phyloP scores from a whole-genome alignment of 1,140 invertebrate genomes.

The Pinna nobilis region DNA sequence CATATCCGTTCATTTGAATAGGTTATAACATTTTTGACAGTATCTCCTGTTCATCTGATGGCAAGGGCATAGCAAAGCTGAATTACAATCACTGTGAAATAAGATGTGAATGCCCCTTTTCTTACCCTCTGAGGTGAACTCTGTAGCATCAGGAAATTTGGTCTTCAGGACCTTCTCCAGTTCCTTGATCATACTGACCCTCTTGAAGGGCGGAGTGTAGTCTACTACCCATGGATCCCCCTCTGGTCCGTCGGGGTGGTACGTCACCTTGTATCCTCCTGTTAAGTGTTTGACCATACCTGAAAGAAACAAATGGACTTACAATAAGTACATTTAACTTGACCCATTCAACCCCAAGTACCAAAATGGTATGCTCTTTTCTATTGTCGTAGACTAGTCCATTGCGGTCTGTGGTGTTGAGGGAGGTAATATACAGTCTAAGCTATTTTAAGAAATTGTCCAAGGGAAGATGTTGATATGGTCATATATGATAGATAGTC shows the following conservation, averaged over 20 bases:
- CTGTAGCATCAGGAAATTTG: conserved; percentile 85
- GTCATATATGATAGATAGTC: neutral
- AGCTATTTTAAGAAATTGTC: too few species aligned
- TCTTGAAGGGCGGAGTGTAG: conserved; percentile 97
- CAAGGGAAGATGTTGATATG: neutral
- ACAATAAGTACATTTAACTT: too few species aligned
- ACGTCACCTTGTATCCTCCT: conserved; percentile 86
- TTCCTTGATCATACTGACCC: conserved; percentile 92
- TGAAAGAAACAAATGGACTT: conserved; percentile 54
- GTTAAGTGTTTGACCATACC: conserved; percentile 83
- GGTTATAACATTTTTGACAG: neutral
- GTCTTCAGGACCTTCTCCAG: conserved; percentile 89
- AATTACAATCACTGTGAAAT: neutral
- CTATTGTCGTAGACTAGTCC: too few species aligned
- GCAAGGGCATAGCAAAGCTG: neutral
- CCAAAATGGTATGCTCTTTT: too few species aligned
- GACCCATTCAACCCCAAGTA: too few species aligned
- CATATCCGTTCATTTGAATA: neutral
- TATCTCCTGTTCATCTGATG: too few species aligned
- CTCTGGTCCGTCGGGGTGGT: conserved; percentile 92
- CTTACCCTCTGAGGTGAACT: conserved; percentile 75
- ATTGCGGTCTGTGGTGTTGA: too few species aligned
- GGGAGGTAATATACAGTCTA: too few species aligned
- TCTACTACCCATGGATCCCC: conserved; percentile 88
- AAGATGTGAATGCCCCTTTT: neutral